phyloP scores from a whole-genome alignment of 2,113 vertebrate genomes.

The Eptesicus fuscus region DNA sequence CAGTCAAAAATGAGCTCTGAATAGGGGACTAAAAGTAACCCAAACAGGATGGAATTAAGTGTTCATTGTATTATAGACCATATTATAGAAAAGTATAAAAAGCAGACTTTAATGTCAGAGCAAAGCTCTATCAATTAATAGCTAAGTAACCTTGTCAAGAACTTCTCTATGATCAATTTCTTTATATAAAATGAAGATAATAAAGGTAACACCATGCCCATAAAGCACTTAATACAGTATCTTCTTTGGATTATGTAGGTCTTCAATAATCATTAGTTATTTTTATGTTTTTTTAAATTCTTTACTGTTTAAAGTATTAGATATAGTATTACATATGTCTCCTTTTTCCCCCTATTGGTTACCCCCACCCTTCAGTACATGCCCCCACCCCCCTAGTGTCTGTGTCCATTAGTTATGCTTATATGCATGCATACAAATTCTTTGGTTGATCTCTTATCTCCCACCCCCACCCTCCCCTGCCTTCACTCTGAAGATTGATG shows the following conservation, averaged over 20 bases:
- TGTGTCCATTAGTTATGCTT: too few relatives aligned
- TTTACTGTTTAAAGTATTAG: too few relatives aligned
- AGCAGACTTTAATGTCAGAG: not conserved
- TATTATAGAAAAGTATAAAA: constrained; percentile 27
- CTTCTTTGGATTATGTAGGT: not conserved
- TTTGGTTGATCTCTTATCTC: too few relatives aligned
- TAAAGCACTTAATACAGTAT: not conserved
- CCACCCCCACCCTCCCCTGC: too few relatives aligned
- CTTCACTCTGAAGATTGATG: too few relatives aligned
- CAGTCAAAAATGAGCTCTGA: not conserved
- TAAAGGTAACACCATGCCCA: not conserved
- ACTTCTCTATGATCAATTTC: not conserved
- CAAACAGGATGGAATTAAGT: not conserved
- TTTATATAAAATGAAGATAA: constrained; percentile 31
- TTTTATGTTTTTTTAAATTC: not conserved
- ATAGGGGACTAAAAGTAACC: constrained; percentile 34
- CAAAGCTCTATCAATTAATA: not conserved
- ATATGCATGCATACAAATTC: too few relatives aligned
- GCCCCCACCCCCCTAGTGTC: too few relatives aligned
- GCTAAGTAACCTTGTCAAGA: not conserved
- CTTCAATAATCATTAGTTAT: not conserved
- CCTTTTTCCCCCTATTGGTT: too few relatives aligned
- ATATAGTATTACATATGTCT: too few relatives aligned
- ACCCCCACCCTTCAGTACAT: too few relatives aligned
- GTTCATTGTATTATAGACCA: not conserved